Evolutionary conservation across 2,888 invertebrate species (phyloP), one percentile per base, ranked within the genome.

Genomic region (Drosophila putrida): DNA sequence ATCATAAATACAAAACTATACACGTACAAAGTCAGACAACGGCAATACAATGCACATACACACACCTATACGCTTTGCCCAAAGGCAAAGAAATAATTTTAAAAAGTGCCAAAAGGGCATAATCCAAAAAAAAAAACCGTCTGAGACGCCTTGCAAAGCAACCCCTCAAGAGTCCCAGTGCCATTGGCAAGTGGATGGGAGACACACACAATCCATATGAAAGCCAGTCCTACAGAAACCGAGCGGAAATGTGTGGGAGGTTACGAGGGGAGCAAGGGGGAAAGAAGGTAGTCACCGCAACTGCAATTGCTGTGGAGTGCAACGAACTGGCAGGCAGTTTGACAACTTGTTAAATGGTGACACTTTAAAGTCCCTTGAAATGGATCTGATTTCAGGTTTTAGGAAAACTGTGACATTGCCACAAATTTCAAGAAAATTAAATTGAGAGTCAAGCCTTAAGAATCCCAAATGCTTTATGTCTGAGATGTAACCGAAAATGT

Each of bases 21-120:
- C 62, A 68, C 63, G 38, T 62, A 43, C 58, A 46, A 68, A 69
- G 58, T 57, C 60, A 64, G 64, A 69, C 65, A 64, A 51, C 49
- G 25, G 6, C 63, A 60, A 27, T 61, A 61, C 43, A 59, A 63
- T 35, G n/a, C 9, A 54, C 11, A 44, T 36, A 41, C 54, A 38
- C 33, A 20, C 36, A 51, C 51, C 38, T 28, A 33, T 8, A 36
- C 15, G 36, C 28, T 38, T 33, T 49, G 73, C 75, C 71, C 51
- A 63, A 50, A 73, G 73, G 75, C 68, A 66, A 62, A 70, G 76
- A 82, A 82, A 83, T 85, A 81, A 83, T 82, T 85, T 85, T 75
- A 55, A 83, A 83, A 85, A 83, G 85, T 83, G 85, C 85, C 83
- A 85, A 85, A 83, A 85, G 83, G 83, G 85, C 83, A 85, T 75